Percentiles rank a stretch among this genome's conserved stretches.
Evolutionary conservation across 2,113 vertebrate genomes (phyloP).

Genomic region (Ptilonorhynchus violaceus): DNA sequence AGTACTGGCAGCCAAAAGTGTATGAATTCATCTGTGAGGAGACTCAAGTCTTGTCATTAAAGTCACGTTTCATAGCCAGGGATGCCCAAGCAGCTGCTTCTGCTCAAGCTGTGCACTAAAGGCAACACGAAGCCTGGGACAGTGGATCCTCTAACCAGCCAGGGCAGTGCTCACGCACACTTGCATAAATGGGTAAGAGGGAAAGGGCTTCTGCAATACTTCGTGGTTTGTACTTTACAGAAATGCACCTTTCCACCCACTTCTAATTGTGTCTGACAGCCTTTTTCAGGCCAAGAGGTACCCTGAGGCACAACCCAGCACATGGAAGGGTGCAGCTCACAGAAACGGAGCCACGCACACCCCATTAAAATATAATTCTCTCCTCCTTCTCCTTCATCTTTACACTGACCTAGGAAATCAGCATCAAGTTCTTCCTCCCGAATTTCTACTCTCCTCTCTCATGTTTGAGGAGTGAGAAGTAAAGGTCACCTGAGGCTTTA

Average conservation of each 20-base stretch:
- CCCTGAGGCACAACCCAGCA: background rate
- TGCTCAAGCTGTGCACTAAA: background rate
- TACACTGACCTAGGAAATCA: background rate
- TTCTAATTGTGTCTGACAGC: background rate
- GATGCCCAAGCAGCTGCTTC: background rate
- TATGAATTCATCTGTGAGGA: background rate
- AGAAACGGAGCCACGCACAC: background rate
- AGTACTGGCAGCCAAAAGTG: background rate
- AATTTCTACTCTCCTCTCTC: background rate
- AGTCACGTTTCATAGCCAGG: background rate
- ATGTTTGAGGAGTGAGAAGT: background rate
- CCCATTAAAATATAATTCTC: background rate
- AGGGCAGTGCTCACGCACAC: background rate
- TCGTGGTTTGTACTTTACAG: background rate
- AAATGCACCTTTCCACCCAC: background rate
- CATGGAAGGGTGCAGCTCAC: background rate
- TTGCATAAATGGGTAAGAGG: background rate
- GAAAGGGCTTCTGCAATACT: background rate
- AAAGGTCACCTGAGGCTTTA: background rate
- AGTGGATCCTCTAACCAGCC: background rate
- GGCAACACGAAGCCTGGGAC: background rate
- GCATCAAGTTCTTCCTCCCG: background rate
- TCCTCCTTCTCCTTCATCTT: background rate
- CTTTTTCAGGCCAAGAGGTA: background rate
- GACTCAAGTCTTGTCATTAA: background rate